A percentile compares a stretch with the other conserved stretches of the same genome.
phyloP scores from a whole-genome alignment of 2,113 vertebrate genomes.

The Varanus komodoensis region DNA sequence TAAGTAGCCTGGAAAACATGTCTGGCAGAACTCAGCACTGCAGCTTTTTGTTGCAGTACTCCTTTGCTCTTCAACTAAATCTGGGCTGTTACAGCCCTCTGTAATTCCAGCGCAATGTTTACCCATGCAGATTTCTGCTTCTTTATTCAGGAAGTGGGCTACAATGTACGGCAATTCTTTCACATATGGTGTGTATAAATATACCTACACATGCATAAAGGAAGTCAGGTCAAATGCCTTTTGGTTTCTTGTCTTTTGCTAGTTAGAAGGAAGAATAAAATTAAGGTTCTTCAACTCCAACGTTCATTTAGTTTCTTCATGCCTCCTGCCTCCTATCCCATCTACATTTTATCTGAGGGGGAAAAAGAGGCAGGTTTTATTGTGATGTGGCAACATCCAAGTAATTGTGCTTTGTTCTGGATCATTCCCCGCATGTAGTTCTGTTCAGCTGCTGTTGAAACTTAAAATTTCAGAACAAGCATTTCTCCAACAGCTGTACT shows the following conservation, averaged over 20 bases:
- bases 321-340: conserved; percentile 1
- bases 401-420: not conserved
- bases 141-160: conserved; percentile 67
- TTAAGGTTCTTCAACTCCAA: conserved; percentile 22
- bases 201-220: conserved; percentile 37
- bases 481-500: not conserved
- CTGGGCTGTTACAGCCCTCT: not conserved
- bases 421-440: conserved; percentile 50
- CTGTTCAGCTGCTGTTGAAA: conserved; percentile 59
- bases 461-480: conserved; percentile 60
- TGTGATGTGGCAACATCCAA: conserved; percentile 60
- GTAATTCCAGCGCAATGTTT: not conserved
- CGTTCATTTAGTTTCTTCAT: conserved; percentile 10
- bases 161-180: conserved; percentile 59
- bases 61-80: not conserved
- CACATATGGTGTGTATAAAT: conserved; percentile 68
- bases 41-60: not conserved
- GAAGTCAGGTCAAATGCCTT: conserved; percentile 65
- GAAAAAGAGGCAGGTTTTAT: conserved; percentile 22
- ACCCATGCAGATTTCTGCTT: conserved; percentile 22
- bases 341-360: not conserved
- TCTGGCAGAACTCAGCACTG: not conserved
- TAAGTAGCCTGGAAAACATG: not conserved
- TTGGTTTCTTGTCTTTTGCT: conserved; percentile 52
- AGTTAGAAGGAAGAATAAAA: conserved; percentile 37